phyloP scores from a whole-genome alignment of 2,797 vertebrate species.

The Carcharodon carcharias region DNA sequence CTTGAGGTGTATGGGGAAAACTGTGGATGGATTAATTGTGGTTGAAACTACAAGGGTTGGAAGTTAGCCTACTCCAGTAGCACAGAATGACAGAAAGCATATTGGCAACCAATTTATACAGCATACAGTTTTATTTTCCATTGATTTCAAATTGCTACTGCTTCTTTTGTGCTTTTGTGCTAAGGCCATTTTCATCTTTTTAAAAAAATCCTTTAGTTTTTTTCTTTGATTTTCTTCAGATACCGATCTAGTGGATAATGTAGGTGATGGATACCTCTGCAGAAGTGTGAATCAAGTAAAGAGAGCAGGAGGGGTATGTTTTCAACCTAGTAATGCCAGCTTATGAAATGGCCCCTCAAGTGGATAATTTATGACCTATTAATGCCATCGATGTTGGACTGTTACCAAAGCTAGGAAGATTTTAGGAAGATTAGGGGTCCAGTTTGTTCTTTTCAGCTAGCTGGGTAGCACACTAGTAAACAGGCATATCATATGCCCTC shows the following conservation, averaged over 20 bases:
- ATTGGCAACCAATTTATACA: background rate
- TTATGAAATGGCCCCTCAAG: background rate
- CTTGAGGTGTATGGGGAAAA: background rate
- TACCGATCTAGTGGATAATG: background rate
- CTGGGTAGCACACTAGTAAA: background rate
- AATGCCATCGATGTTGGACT: background rate
- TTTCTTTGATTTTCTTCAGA: background rate
- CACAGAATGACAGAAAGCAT: background rate
- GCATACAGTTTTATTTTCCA: background rate
- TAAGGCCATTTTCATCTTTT: background rate
- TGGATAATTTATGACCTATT: background rate
- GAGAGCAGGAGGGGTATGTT: background rate
- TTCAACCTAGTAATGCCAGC: background rate
- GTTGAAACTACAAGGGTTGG: background rate
- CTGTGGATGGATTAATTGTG: background rate
- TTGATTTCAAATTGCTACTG: background rate
- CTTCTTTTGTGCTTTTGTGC: background rate
- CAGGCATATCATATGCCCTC: background rate
- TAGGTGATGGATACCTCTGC: background rate
- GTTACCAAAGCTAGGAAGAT: background rate
- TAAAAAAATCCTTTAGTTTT: background rate
- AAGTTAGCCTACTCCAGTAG: background rate
- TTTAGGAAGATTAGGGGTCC: background rate
- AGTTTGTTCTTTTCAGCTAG: background rate
- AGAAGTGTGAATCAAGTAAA: background rate